phyloP scores from a whole-genome alignment of 2,113 vertebrate species.

The Neogale vison region DNA sequence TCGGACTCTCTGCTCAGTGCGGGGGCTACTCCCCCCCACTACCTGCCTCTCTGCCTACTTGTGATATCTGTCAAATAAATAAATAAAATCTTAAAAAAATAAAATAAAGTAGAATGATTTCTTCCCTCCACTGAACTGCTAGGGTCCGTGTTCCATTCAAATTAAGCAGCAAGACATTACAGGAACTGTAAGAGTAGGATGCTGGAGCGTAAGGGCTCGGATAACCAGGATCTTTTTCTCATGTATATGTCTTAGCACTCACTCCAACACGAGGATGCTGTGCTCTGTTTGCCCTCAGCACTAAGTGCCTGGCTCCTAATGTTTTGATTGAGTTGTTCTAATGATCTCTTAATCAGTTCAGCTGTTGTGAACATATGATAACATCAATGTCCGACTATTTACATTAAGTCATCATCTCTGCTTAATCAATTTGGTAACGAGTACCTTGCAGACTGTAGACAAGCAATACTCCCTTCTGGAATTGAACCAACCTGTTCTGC shows the following conservation, averaged over 20 bases:
- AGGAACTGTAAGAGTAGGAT: background rate
- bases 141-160: background rate
- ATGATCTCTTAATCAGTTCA: background rate
- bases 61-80: too few relatives aligned
- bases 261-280: background rate
- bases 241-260: background rate
- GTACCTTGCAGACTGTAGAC: background rate
- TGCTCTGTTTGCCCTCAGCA: background rate
- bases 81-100: too few relatives aligned
- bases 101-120: background rate
- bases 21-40: too few relatives aligned
- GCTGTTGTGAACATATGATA: background rate
- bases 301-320: background rate
- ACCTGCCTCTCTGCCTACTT: too few relatives aligned
- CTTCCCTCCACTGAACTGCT: background rate
- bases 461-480: conserved; percentile 9
- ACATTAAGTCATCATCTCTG: background rate
- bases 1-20: too few relatives aligned
- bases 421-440: background rate
- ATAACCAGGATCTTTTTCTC: background rate
- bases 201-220: background rate
- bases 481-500: background rate
- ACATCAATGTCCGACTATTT: background rate
- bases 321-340: background rate
- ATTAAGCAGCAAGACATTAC: background rate